Base-by-base conservation (phyloP, 1,140 invertebrate genomes). In the Bursaphelenchus mucronatus region DNA sequence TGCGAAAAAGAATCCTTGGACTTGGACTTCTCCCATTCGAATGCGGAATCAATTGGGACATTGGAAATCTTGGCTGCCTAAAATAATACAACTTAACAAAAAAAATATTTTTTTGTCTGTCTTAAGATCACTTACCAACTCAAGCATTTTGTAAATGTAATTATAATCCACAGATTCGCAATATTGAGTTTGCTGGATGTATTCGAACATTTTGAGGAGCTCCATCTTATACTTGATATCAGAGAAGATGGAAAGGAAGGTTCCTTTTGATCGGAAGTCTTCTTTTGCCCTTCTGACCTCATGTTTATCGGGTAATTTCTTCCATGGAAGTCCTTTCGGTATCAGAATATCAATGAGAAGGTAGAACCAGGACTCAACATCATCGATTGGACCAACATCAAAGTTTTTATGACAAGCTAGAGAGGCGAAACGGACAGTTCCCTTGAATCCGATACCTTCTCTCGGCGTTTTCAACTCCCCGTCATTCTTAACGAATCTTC, bases 401-500 rank as follows among this genome's bases (percentile, higher is more conserved):
- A 50, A 9, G 17, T 57, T 57, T 57, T 51, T 53, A 47, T 73
- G 71, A 46, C 71, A 73, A 6, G 67, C 46, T 8, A 73, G 39
- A 0, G 71, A 75, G 5, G 71, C 71, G 52, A 75, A 73, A 19
- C 66, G 69, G 6, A 73, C 61, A n/a, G 71, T 73, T 55, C 71
- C 71, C 49, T 73, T 73, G 71, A 73, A 73, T 13, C 57, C 40
- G 5, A 61, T 49, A 4, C 39, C 47, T 8, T 50, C 61, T 19
- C 71, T 54, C 0, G 71, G 71, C 0, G 71, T 70, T 46, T 73
- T 73, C 17, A 73, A 46, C 49, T 68, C 67, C n/a, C 69, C 62
- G 8, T 61, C 53, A 46, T 68, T 56, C 62, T 75, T 75, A 2
- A 62, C 17, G 45, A 74, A 61, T 52, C 56, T 63, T 17, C 72